A percentile compares a stretch with the other conserved stretches of the same genome.
phyloP scores from a whole-genome alignment of 2,113 vertebrate species.

The Antigone vipio region DNA sequence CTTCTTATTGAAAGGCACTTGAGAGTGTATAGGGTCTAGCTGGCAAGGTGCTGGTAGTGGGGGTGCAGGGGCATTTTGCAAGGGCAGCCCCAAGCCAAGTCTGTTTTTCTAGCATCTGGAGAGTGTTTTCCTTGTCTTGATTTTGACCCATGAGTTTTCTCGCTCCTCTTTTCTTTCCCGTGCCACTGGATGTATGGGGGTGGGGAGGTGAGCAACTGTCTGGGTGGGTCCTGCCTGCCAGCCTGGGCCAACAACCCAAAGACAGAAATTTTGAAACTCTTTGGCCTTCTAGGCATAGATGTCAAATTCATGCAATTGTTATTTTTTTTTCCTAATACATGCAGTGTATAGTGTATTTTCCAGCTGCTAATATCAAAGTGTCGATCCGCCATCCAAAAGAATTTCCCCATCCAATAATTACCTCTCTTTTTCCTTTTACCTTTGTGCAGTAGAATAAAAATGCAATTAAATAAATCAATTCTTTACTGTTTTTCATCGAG shows the following conservation, averaged over 20 bases:
- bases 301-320: not conserved
- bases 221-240: not conserved
- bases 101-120: not conserved
- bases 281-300: not conserved
- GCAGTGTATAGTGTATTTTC: not conserved
- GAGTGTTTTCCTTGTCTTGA: not conserved
- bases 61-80: rapidly evolving
- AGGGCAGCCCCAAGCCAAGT: rapidly evolving
- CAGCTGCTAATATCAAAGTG: not conserved
- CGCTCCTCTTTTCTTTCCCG: not conserved
- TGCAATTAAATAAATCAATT: not conserved
- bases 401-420: not conserved
- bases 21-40: no score
- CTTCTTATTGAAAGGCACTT: not conserved
- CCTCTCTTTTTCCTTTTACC: not conserved
- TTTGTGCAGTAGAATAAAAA: not conserved
- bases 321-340: not conserved
- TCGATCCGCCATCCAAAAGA: not conserved
- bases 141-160: not conserved
- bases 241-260: not conserved
- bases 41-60: not conserved
- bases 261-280: not conserved
- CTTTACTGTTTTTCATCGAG: not conserved
- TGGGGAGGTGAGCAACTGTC: rapidly evolving
- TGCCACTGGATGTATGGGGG: not conserved